Evolutionary conservation across 2,888 invertebrate species (phyloP), one percentile per base, ranked within the genome.

Genomic region (Ferrisia virgata): DNA sequence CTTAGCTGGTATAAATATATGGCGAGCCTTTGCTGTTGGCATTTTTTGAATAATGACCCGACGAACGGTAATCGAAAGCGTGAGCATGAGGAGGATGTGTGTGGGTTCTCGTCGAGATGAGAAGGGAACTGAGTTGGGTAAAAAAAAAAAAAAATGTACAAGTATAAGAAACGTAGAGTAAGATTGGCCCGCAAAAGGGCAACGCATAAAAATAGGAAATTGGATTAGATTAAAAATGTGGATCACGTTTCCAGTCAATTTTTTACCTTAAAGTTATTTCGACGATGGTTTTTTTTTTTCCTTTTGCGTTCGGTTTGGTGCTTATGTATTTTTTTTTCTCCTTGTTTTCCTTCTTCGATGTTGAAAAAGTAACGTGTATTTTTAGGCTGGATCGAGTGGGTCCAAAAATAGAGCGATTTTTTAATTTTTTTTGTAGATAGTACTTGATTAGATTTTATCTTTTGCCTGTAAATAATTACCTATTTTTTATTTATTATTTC

Each of bases 201-300:
- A n/a, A 47, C 18, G 81, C 53, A n/a, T 81, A 25, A 81, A 81
- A 81, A 81, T 43, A 81, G 81, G 81, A 81, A 81, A 81, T 81
- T 81, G 81, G 81, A 81, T 81, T 81, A 81, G 53, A 81, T 81
- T 81, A 81, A 81, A 81, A 81, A 81, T 81, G 81, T 81, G 81
- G 81, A 47, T 81, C 81, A 81, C 81, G 81, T 81, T 53, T 31
- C 36, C 31, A 81, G 81, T 81, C 81, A 81, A 81, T 81, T 81
- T 81, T 81, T 81, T 81, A 81, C 81, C 58, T 81, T 81, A 81
- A n/a, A 81, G 81, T 81, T 81, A 58, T 81, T 81, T 81, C 72
- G 5, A 36, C 31, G 72, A 76, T 76, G 13, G 72, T n/a, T 76
- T 76, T 76, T 36, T 64, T 22, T 53, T 53, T 18, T 53, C 22